Percentiles rank a stretch among this genome's conserved stretches.
phyloP scores from a whole-genome alignment of 1,140 invertebrate species.

The Oreohelix idahoensis region DNA sequence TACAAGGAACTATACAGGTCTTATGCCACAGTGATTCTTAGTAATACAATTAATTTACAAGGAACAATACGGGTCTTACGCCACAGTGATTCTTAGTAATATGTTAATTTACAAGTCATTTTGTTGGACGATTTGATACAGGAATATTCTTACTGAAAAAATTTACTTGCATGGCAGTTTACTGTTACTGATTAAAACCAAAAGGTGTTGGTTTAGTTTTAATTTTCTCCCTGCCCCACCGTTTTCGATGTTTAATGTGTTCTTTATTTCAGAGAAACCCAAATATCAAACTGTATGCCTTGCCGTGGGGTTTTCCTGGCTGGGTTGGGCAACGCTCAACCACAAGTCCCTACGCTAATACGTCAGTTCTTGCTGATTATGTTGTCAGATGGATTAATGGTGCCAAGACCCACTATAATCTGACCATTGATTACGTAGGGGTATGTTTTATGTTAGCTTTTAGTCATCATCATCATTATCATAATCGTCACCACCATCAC shows the following conservation, averaged over 20 bases:
- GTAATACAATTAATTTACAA: too few species aligned
- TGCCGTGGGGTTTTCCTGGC: conserved; percentile 72
- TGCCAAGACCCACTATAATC: conserved; percentile 66
- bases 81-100: too few species aligned
- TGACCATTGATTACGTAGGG: conserved; percentile 71
- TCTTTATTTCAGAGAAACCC: conserved; percentile 69
- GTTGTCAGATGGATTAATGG: conserved; percentile 69
- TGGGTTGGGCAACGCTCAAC: conserved; percentile 68
- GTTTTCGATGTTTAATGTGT: neutral
- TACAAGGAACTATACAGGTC: too few species aligned
- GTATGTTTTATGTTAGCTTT: conserved; percentile 28
- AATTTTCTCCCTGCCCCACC: too few species aligned
- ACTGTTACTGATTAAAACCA: too few species aligned
- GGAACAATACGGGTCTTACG: too few species aligned
- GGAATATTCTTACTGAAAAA: too few species aligned
- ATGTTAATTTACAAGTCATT: too few species aligned
- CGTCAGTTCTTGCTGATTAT: conserved; percentile 63
- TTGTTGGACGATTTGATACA: too few species aligned
- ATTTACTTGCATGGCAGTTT: too few species aligned
- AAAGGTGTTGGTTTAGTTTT: too few species aligned
- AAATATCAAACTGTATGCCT: conserved; percentile 66
- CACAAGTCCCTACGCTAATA: conserved; percentile 62
- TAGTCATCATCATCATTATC: neutral
- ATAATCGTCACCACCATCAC: neutral
- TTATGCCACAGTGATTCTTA: too few species aligned